A percentile compares a stretch with the other conserved stretches of the same genome.
Conservation (phyloP, 2,113 vertebrate genomes). For the Odobenus rosmarus region DNA sequence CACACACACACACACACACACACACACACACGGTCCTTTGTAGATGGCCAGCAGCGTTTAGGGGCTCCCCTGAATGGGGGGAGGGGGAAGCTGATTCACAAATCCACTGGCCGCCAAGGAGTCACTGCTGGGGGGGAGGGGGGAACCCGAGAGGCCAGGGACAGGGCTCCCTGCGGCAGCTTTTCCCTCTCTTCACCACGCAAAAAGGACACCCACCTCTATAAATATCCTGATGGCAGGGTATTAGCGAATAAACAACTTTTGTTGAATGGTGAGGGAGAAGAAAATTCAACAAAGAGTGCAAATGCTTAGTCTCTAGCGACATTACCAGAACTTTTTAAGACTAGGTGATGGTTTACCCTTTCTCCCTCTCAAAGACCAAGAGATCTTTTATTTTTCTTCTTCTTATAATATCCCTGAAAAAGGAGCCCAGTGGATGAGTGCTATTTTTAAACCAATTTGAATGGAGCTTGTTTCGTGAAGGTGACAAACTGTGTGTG, state of each 20-base stretch:
- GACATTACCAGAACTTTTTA: slow-evolving; percentile 75
- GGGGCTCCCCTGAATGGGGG: slow-evolving; percentile 22
- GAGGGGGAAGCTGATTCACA: slow-evolving; percentile 68
- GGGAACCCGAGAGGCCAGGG: neutral
- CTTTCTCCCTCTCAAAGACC: slow-evolving; percentile 79
- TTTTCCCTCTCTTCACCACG: slow-evolving; percentile 54
- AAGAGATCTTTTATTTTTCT: slow-evolving; percentile 68
- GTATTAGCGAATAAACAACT: slow-evolving; percentile 68
- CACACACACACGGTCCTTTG: slow-evolving; percentile 43
- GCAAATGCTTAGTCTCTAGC: slow-evolving; percentile 60
- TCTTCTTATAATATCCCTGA: slow-evolving; percentile 83
- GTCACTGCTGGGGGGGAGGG: neutral
- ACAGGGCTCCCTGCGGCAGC: slow-evolving; percentile 67
- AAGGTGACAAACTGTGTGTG: slow-evolving; percentile 77
- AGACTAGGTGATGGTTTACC: slow-evolving; percentile 61
- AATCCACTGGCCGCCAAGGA: neutral
- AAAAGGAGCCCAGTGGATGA: slow-evolving; percentile 87
- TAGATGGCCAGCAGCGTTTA: slow-evolving; percentile 50
- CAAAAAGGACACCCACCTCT: slow-evolving; percentile 74
- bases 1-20: slow-evolving; percentile 41
- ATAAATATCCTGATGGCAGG: slow-evolving; percentile 65
- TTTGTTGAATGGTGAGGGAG: slow-evolving; percentile 49
- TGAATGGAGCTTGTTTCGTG: slow-evolving; percentile 85
- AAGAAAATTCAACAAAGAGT: slow-evolving; percentile 65
- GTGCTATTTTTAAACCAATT: slow-evolving; percentile 91